Base-by-base conservation (phyloP, 37 sponge, comb jelly and placozoan species). In the Spongia lamella region DNA sequence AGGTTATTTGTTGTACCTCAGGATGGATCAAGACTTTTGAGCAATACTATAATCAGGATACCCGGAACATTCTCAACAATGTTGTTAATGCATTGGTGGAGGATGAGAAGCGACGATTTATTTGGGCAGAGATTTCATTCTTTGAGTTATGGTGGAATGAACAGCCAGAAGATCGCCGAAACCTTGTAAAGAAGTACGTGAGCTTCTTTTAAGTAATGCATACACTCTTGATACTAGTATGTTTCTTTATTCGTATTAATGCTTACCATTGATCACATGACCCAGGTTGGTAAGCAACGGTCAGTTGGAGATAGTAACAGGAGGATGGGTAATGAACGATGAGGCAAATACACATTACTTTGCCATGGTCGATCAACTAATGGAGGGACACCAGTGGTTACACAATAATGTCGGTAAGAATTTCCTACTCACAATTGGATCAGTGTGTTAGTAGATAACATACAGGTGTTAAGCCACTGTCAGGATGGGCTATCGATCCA, bases 271-370 rank as follows among this genome's bases (percentile, higher is more conserved):
- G 6, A 27, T 15, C n/a, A 15, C 27, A 26, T 50, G 63, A 17
- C 14, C 34, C 70, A 86, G 78, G 78, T 51, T 96, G 56, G 74
- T 93, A 47, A 15, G 35, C 50, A 77, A 79, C 61, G 89, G 89
- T 26, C 93, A 92, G 70, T 55, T 98, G 20, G 99, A 98, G 86
- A 92, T 98, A 22, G 90, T 92, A 54, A 92, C 93, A 1, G 99
- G 93, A 60, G 99, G 99, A 19, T 98, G 99, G 99, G 96, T 95
- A 29, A 95, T 95, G 96, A 92, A 89, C n/a, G 99, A 98, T 71
- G 99, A 98, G 27, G 99, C 99, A 11, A 96, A 93, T 72, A 90
- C 97, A 13, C 89, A 93, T 79, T 96, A 96, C 72, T 93, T 71
- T 66, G 94, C 94, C 59, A 93, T 96, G 93, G 68, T 93, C 6